Evolutionary conservation across 2,888 invertebrate species (phyloP).

Genomic region (Ectemnius continuus): DNA sequence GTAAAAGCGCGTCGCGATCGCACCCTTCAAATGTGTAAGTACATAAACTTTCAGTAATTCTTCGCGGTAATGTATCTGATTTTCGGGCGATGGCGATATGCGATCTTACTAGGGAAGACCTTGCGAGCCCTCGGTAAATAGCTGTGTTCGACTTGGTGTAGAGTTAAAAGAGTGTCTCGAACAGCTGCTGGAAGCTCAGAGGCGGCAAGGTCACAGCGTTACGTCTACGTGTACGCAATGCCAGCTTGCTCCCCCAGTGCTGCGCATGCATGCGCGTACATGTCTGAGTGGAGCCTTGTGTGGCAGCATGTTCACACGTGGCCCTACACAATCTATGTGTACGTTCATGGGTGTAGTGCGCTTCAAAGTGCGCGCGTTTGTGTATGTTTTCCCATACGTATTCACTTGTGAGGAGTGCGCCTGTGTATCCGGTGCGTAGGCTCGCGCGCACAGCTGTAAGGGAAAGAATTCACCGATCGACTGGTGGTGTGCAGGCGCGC

Average conservation of each 20-base stretch:
- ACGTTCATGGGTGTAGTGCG: slow-evolving; percentile 36
- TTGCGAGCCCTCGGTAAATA: slow-evolving; percentile 22
- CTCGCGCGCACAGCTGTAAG: slow-evolving; percentile 8
- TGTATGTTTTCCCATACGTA: background rate
- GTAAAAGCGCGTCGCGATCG: background rate
- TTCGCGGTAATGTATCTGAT: background rate
- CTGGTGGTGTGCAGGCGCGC: slow-evolving; percentile 30
- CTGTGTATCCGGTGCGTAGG: slow-evolving; percentile 1
- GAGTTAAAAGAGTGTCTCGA: slow-evolving; percentile 60
- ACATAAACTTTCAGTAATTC: background rate
- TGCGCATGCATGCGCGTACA: slow-evolving; percentile 10
- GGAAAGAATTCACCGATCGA: slow-evolving; percentile 29
- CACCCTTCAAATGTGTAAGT: background rate
- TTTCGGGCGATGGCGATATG: background rate
- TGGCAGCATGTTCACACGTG: slow-evolving; percentile 9
- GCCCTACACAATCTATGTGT: slow-evolving; percentile 15
- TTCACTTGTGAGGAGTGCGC: background rate
- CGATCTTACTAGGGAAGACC: background rate
- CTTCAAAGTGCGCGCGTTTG: slow-evolving; percentile 14
- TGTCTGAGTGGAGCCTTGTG: slow-evolving; percentile 12
- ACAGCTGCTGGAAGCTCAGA: slow-evolving; percentile 72
- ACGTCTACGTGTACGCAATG: slow-evolving; percentile 49
- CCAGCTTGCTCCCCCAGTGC: slow-evolving; percentile 23
- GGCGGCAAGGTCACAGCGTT: slow-evolving; percentile 71
- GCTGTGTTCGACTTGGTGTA: slow-evolving; percentile 46